These are phyloP conservation scores for Xenopus tropicalis DNA, from an alignment of 2,113 vertebrate genomes.

Conservation along the genomic window UCB_Xtro_10.0 CM004447.2:32820001-32820500, in stretches of 20 bases:
- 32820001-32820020: conserved; percentile 84
- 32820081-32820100: conserved; percentile 79
- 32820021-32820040: conserved; percentile 77
- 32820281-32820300: conserved; percentile 61
- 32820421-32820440: conserved; percentile 69
- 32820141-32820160: conserved; percentile 71
- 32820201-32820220: conserved; percentile 54
- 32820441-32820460: conserved; percentile 63
- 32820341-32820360: conserved; percentile 66
- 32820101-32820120: conserved; percentile 68
- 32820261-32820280: conserved; percentile 55
- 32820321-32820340: conserved; percentile 64
- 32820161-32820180: conserved; percentile 71
- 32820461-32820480: conserved; percentile 33
- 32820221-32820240: conserved; percentile 54
- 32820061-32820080: conserved; percentile 77
- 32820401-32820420: conserved; percentile 78
- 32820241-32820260: conserved; percentile 22
- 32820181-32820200: conserved; percentile 59
- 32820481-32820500: conserved; percentile 21
- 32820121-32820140: conserved; percentile 73
- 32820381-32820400: conserved; percentile 72
- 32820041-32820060: conserved; percentile 80
- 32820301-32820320: conserved; percentile 64
- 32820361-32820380: conserved; percentile 65